These are phyloP conservation scores for Clangula hyemalis DNA, from an alignment of 2,797 vertebrate species.

Conservation along the genomic window DNA sequence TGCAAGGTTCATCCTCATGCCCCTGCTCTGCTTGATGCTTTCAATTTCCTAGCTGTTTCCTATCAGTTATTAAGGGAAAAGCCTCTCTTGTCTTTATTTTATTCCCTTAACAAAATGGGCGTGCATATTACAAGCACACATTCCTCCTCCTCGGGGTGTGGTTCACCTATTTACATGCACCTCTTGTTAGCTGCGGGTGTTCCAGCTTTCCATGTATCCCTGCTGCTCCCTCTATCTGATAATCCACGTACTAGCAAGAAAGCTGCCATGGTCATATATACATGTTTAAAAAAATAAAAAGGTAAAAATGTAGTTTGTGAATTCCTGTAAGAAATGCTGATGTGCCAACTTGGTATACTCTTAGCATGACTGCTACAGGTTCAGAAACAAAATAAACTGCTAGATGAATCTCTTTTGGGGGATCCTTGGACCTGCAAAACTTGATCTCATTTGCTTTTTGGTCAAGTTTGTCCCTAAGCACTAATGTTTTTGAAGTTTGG, in stretches of 20 bases:
- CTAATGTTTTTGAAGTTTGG: neutral
- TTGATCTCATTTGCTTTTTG: neutral
- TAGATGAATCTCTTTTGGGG: neutral
- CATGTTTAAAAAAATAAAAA: neutral
- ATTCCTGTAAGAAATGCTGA: neutral
- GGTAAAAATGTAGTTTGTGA: neutral
- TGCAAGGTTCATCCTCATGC: neutral
- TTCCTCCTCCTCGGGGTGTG: too few species aligned
- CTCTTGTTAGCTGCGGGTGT: neutral
- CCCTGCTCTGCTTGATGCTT: neutral
- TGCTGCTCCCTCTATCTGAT: neutral
- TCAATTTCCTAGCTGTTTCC: neutral
- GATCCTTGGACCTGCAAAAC: neutral
- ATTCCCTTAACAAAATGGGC: neutral
- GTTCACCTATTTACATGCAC: neutral
- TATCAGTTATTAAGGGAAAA: neutral
- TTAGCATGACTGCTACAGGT: neutral
- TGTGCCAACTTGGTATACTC: neutral
- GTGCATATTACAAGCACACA: neutral
- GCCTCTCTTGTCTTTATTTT: neutral
- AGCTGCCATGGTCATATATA: neutral
- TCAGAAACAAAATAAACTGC: neutral
- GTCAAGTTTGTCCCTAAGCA: fast-evolving
- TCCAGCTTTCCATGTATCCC: neutral
- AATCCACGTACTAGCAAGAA: fast-evolving